Conservation (phyloP, 2,888 invertebrate species). For the Lycophotia porphyrea region DNA sequence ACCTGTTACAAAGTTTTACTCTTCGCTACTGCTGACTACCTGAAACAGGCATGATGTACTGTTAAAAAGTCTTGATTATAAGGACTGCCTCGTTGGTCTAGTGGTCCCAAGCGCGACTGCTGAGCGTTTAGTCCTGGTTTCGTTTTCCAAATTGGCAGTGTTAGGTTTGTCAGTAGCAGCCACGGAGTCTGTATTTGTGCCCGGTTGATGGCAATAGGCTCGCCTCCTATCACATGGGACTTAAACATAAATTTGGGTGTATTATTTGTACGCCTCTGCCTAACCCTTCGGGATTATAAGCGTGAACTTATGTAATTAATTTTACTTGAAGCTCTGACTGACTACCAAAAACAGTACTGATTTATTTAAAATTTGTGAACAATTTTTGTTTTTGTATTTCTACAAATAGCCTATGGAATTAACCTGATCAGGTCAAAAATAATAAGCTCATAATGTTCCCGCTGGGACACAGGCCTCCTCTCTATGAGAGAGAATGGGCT, state of each 20-base stretch:
- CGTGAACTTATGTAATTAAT: neutral
- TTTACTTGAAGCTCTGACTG: conserved; percentile 33
- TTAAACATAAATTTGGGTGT: neutral
- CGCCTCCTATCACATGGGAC: neutral
- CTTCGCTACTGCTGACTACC: no score
- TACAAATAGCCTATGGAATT: neutral
- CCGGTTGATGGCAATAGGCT: neutral
- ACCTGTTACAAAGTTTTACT: no score
- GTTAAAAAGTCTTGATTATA: neutral
- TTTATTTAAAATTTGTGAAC: conserved; percentile 1
- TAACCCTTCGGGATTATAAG: neutral
- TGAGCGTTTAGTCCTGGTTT: neutral
- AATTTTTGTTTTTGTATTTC: conserved; percentile 1
- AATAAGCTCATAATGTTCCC: neutral
- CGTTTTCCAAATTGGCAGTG: neutral
- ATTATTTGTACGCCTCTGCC: neutral
- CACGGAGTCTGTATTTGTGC: neutral
- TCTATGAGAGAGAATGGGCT: neutral
- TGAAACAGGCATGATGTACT: neutral
- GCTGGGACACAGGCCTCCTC: neutral
- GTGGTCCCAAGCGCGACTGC: neutral
- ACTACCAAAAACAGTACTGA: neutral
- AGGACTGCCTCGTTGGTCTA: neutral
- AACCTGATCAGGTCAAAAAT: neutral
- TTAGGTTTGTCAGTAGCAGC: neutral